These are phyloP conservation scores for Channa argus DNA, from an alignment of 2,113 vertebrate species.

Conservation along the genomic window DNA sequence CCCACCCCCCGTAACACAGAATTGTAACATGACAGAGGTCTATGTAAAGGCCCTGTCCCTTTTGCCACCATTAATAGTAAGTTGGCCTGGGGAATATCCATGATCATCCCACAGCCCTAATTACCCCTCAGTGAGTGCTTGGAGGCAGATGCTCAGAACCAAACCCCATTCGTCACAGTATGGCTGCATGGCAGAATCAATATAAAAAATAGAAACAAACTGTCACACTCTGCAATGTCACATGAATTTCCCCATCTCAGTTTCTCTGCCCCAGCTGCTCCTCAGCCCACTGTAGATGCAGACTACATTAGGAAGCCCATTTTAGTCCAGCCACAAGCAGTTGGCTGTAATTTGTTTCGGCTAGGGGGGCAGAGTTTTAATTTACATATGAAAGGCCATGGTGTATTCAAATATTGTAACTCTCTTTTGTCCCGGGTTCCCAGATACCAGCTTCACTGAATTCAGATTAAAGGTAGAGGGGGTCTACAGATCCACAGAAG, in stretches of 20 bases:
- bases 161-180: slow-evolving; percentile 82
- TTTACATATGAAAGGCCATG: slow-evolving; percentile 81
- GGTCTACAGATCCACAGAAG: slow-evolving; percentile 41
- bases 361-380: slow-evolving; percentile 72
- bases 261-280: slow-evolving; percentile 76
- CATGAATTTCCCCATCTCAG: slow-evolving; percentile 77
- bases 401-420: slow-evolving; percentile 73
- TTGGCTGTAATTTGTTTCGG: slow-evolving; percentile 83
- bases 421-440: slow-evolving; percentile 72
- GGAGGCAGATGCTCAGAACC: slow-evolving; percentile 78
- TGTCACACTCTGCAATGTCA: slow-evolving; percentile 78
- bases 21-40: slow-evolving; percentile 65
- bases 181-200: slow-evolving; percentile 73
- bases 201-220: slow-evolving; percentile 76
- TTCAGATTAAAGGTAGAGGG: slow-evolving; percentile 58
- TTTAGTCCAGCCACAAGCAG: slow-evolving; percentile 79
- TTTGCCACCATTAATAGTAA: slow-evolving; percentile 64
- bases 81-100: slow-evolving; percentile 61
- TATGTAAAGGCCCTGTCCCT: slow-evolving; percentile 62
- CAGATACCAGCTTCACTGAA: slow-evolving; percentile 63
- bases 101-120: slow-evolving; percentile 74
- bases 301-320: slow-evolving; percentile 80
- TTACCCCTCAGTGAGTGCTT: slow-evolving; percentile 76
- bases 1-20: slow-evolving; percentile 35
- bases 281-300: slow-evolving; percentile 78